Evolutionary conservation across 2,888 invertebrate genomes (phyloP), one percentile per base, ranked within the genome.

Genomic region (Yponomeuta plumbellus): DNA sequence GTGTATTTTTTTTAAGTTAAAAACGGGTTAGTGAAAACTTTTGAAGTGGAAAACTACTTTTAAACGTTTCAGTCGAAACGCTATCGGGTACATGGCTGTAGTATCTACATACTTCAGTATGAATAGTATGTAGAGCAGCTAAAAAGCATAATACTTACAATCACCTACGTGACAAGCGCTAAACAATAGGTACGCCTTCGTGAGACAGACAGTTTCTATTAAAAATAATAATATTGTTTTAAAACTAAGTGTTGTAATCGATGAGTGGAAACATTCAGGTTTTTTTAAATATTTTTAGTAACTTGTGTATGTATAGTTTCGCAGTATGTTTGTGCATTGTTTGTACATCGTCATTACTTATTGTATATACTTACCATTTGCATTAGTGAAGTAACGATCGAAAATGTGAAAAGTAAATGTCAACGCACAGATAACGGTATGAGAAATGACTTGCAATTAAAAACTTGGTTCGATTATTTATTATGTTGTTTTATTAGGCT

Each of bases 211-310:
- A 3, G 44, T 52, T 52, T 17, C 44, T 6, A 17, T 17, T 17
- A 52, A 5, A 52, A 17, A 52, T 52, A 52, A 52, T 17, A 52
- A 17, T 17, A 52, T 52, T 52, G 44, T 52, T 52, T 52, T 52
- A 52, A 22, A 23, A n/a, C 21, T 64, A 64, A 64, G 56, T 57
- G 64, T 64, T 64, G 56, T 56, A 64, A 26, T 56, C 57, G 64
- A 64, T 20, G 64, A 56, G 64, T 57, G 64, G n/a, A 64, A 64
- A 26, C 23, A 22, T 13, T 64, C 26, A 52, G n/a, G 17, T 64
- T 40, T 22, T 64, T 21, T 64, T 21, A 13, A 56, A 56, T 64
- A 64, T 21, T 57, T 21, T 6, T 64, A n/a, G 13, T 8, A 40
- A 20, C 17, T 20, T 61, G 34, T 59, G 13, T 61, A 17, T 63